Evolutionary conservation across 1,140 invertebrate genomes (phyloP), one percentile per base, ranked within the genome.

Genomic region (Lepeophtheirus salmonis): DNA sequence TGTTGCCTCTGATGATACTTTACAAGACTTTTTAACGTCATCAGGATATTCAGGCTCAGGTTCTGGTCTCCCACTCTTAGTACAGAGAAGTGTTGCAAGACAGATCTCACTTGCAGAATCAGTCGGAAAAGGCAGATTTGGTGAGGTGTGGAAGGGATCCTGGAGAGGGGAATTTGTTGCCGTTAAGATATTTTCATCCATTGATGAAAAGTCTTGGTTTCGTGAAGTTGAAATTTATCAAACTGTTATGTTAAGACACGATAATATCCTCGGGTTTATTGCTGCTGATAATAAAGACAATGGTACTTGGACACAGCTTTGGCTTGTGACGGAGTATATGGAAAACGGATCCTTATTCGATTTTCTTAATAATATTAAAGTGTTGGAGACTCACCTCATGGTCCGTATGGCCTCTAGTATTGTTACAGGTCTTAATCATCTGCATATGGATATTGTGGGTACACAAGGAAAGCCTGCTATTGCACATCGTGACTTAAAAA

Each of bases 271-370:
- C 10, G 87, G 89, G 25, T 95, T 92, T 70, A 90, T 94, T 66
- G 89, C 89, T 24, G 87, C 89, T 24, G 91, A 96, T 73, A 94
- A 92, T 71, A 94, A 92, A 89, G 86, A 91, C 73, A 90, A 90
- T 70, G 87, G 89, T 56, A 89, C 86, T n/a, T 89, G 84, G 84
- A 92, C 88, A 0, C 87, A 92, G 68, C 71, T 91, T 18, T 92
- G 89, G 89, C 73, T 96, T 18, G 88, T 96, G 30, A 94, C 89
- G 2, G 89, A 95, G 69, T 96, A 89, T 66, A 87, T 91, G 71
- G 85, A 88, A 68, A 83, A 91, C 69, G 91, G 91, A 0, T 95
- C 89, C 0, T 75, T 96, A 2, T 96, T 90, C 71, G 91, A 96
- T 71, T 95, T 88, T 69, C 75, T 96, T 22, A 52, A 2, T 10